These are phyloP conservation scores for Bellardia pandia DNA, from an alignment of 2,888 invertebrate genomes.

Conservation along the genomic window DNA sequence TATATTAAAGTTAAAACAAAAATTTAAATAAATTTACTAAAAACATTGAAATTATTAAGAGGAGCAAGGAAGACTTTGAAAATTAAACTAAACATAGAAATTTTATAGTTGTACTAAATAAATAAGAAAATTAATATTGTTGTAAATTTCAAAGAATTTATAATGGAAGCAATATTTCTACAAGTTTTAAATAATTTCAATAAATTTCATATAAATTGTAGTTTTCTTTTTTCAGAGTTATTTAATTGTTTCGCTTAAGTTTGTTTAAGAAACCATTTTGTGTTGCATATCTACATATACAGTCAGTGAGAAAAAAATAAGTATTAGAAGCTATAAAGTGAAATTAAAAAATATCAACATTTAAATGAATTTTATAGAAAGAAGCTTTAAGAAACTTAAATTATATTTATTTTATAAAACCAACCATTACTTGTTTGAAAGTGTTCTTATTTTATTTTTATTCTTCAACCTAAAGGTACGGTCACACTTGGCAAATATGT, in stretches of 20 bases:
- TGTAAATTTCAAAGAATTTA: background rate
- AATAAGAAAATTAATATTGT: background rate
- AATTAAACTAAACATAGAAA: background rate
- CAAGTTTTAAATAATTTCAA: background rate
- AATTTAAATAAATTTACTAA: background rate
- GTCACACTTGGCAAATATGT: too few species aligned
- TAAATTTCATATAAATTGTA: conserved; percentile 12
- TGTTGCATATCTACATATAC: conserved; percentile 1
- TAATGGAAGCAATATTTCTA: conserved; percentile 39
- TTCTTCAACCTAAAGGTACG: background rate
- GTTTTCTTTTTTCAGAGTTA: background rate
- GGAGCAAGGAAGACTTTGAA: conserved; percentile 33
- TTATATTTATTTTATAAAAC: too few species aligned
- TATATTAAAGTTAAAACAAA: background rate
- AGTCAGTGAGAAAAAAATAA: conserved; percentile 17
- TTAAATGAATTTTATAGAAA: too few species aligned
- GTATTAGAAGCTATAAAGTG: too few species aligned
- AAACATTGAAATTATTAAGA: conserved; percentile 17
- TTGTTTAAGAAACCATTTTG: conserved; percentile 47
- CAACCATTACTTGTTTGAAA: too few species aligned
- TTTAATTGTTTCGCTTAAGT: conserved; percentile 9
- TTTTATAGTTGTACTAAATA: background rate
- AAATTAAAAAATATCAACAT: too few species aligned
- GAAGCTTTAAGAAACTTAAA: too few species aligned
- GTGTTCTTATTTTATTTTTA: background rate